These are phyloP conservation scores for Serilophus lunatus DNA, from an alignment of 2,113 vertebrate genomes.

Conservation along the genomic window DNA sequence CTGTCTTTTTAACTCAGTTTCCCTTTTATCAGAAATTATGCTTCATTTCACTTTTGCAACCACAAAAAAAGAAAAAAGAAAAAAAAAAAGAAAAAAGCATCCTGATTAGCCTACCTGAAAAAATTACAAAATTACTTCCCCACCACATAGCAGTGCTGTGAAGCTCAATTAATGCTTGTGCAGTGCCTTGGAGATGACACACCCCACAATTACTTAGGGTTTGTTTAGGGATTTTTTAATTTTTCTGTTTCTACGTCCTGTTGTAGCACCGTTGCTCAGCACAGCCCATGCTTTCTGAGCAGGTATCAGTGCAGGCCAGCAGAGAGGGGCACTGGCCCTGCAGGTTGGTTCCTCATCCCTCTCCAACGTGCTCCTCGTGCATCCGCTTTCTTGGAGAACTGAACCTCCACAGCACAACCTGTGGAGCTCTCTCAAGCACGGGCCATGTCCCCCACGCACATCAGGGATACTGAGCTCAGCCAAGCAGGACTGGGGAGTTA, in stretches of 20 bases:
- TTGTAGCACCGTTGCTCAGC: accelerated
- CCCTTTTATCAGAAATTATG: neutral
- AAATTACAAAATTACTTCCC: neutral
- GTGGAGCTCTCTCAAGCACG: neutral
- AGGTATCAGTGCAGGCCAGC: neutral
- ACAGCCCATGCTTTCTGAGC: accelerated
- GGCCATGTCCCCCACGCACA: accelerated
- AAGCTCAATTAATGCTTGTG: neutral
- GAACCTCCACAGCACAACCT: neutral
- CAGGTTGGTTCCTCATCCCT: neutral
- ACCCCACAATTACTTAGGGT: neutral
- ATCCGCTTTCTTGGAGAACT: neutral
- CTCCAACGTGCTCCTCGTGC: accelerated
- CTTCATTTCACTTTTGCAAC: neutral
- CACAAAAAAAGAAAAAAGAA: neutral
- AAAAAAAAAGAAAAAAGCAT: too few species aligned
- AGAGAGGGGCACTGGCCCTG: neutral
- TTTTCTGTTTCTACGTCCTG: neutral
- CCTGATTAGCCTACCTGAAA: neutral
- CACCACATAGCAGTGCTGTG: accelerated
- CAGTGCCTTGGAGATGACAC: neutral
- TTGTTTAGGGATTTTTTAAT: neutral
- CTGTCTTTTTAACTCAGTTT: neutral
- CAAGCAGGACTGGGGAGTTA: neutral
- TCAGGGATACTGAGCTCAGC: neutral